Conservation (phyloP, 1,140 invertebrate genomes). For the Lasaia peninsularis region DNA sequence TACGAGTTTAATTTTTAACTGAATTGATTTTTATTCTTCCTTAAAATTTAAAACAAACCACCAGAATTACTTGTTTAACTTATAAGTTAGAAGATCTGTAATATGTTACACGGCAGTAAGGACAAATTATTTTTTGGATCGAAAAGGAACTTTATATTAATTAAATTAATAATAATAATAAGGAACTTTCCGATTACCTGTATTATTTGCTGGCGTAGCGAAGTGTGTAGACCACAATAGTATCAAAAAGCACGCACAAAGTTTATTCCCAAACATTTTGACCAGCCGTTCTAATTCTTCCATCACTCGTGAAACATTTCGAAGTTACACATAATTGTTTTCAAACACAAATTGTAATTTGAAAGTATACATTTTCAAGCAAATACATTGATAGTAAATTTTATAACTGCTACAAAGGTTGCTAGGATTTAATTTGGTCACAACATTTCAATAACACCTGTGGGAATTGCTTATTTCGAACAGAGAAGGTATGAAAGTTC, state of each 20-base stretch:
- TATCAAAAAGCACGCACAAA: conserved; percentile 36
- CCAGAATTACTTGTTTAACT: too few relatives aligned
- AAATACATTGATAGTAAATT: conserved; percentile 8
- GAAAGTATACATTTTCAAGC: conserved; percentile 9
- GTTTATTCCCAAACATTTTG: conserved; percentile 51
- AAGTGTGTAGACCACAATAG: conserved; percentile 36
- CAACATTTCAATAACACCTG: conserved; percentile 65
- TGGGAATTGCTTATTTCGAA: conserved; percentile 55
- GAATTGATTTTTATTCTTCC: too few relatives aligned
- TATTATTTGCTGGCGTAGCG: conserved; percentile 36
- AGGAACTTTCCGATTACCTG: conserved; percentile 22
- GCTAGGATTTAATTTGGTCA: conserved; percentile 56
- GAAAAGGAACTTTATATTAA: too few relatives aligned
- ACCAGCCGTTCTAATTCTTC: conserved; percentile 62
- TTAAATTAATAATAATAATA: too few relatives aligned
- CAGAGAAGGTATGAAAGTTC: conserved; percentile 63
- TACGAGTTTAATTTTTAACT: too few relatives aligned
- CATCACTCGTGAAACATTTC: conserved; percentile 45
- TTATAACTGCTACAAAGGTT: conserved; percentile 39
- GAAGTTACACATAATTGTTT: conserved; percentile 5
- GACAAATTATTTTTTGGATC: too few relatives aligned
- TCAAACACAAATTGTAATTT: conserved; percentile 1
- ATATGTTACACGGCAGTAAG: too few relatives aligned
- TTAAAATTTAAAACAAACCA: too few relatives aligned
- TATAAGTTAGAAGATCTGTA: too few relatives aligned